Evolutionary conservation across 2,888 invertebrate species (phyloP), one percentile per base, ranked within the genome.

Genomic region (Ophraella communa): DNA sequence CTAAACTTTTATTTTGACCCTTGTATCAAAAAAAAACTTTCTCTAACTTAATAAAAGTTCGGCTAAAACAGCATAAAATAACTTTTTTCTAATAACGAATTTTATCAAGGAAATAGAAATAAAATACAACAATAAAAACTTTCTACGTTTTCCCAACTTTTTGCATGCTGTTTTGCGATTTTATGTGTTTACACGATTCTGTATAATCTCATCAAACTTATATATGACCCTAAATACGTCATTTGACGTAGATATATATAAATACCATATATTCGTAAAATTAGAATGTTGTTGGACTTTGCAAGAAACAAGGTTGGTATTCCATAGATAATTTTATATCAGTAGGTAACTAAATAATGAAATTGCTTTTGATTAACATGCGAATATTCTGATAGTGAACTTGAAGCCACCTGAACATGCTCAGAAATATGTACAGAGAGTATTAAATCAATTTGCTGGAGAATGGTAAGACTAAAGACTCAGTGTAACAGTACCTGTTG

Each of bases 101-200:
- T 51, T 51, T 27, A 42, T 51, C 59, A 51, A 51, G 39, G 39
- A 42, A 59, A 59, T 51, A 42, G 51, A 59, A 51, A 51, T 59
- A 59, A 42, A 59, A 59, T 59, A 51, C 39, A 51, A 51, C 17
- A 59, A 59, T 59, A 58, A 59, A 59, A 59, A 59, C 39, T 59
- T 59, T 51, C 27, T 24, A n/a, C 23, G 58, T 58, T 49, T 51
- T 23, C 18, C 35, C 11, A 59, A 51, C 39, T 51, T 59, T 27
- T 51, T 35, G 58, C 58, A 58, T 58, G 57, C 21, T 30, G 42
- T 39, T 58, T 49, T 49, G 10, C 23, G 49, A 49, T 58, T 59
- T 59, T 59, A 59, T 59, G 39, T 59, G 59, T 59, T 59, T 59
- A 59, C 59, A 30, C 44, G 18, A 27, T 45, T 45, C 30, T 18